phyloP scores from a whole-genome alignment of 2,888 invertebrate genomes.

The Himalopsyche kuldschensis region DNA sequence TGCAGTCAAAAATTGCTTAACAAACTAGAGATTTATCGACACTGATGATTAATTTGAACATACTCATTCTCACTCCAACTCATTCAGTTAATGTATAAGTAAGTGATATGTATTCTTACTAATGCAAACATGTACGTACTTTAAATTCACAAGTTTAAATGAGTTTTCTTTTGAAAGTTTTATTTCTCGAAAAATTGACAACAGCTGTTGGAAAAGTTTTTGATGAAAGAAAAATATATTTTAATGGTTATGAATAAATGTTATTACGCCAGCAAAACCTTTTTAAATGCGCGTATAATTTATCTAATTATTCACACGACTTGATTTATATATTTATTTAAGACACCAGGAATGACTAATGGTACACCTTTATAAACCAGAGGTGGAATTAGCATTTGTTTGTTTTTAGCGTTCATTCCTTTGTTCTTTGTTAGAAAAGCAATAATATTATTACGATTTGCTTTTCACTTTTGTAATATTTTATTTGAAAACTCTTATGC shows the following conservation, averaged over 20 bases:
- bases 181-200: neutral
- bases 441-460: conserved; percentile 16
- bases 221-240: neutral
- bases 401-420: conserved; percentile 16
- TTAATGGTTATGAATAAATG: neutral
- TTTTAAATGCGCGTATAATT: neutral
- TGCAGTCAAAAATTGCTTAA: too few species aligned
- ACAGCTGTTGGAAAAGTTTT: neutral
- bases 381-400: conserved; percentile 7
- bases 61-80: too few species aligned
- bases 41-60: too few species aligned
- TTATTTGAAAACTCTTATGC: conserved; percentile 33
- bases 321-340: neutral
- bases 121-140: too few species aligned
- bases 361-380: neutral
- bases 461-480: conserved; percentile 14
- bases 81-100: too few species aligned
- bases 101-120: too few species aligned
- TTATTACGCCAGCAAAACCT: neutral
- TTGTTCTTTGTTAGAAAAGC: conserved; percentile 20
- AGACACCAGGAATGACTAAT: neutral
- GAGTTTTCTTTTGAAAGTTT: neutral
- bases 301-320: neutral
- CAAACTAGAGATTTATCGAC: too few species aligned
- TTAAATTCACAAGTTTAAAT: neutral